Percentiles rank a stretch among this genome's conserved stretches.
These are phyloP conservation scores for Gnatocerus cornutus DNA, from an alignment of 2,888 invertebrate species.

Conservation along the genomic window DNA sequence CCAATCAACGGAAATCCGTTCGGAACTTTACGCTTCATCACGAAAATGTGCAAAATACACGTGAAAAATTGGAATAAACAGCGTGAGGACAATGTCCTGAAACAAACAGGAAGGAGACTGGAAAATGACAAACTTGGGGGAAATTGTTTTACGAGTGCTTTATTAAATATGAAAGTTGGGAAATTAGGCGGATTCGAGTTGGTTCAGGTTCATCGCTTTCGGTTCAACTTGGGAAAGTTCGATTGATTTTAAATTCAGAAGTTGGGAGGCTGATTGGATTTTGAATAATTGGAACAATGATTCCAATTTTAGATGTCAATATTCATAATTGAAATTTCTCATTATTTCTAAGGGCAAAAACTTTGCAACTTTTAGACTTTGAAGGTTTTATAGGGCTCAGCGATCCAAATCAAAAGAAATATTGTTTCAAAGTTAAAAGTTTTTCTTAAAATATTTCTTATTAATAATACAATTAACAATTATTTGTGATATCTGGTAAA, in stretches of 20 bases:
- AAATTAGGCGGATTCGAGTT: constrained; percentile 10
- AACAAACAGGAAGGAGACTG: constrained; percentile 23
- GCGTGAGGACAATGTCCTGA: constrained; percentile 18
- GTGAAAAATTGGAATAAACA: constrained; percentile 6
- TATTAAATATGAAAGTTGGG: constrained; percentile 17
- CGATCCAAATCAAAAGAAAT: too few relatives aligned
- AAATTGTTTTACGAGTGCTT: constrained; percentile 1
- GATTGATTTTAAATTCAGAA: constrained; percentile 15
- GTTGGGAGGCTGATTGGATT: constrained; percentile 10
- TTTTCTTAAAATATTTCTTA: too few relatives aligned
- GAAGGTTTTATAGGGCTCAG: too few relatives aligned
- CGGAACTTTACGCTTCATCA: constrained; percentile 18
- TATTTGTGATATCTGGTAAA: too few relatives aligned
- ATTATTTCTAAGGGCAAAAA: too few relatives aligned
- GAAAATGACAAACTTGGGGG: constrained; percentile 5
- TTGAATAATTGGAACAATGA: constrained; percentile 6
- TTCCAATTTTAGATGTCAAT: too few relatives aligned
- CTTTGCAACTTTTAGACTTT: too few relatives aligned
- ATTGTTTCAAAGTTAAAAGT: too few relatives aligned
- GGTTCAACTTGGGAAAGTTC: constrained; percentile 10
- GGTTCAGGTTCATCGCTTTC: constrained; percentile 26
- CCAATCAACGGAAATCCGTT: constrained; percentile 17
- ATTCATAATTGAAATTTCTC: too few relatives aligned
- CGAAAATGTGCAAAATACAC: constrained; percentile 3
- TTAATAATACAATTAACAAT: too few relatives aligned